Base-by-base conservation (phyloP, 2,797 vertebrate species). In the Hemibagrus guttatus region DNA sequence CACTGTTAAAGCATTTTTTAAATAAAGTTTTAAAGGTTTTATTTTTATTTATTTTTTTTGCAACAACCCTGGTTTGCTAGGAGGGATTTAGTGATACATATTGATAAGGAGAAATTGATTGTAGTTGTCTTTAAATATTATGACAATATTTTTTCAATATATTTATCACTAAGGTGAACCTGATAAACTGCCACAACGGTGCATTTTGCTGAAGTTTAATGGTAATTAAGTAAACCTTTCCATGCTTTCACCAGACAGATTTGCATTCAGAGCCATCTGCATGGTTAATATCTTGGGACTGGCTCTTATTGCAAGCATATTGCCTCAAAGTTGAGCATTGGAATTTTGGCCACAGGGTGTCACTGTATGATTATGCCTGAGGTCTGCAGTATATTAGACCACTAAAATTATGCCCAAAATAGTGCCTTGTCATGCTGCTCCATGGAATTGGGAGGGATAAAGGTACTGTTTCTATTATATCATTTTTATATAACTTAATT, bases 281-380 rank as follows among this genome's bases (percentile, higher is more conserved):
- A 35, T 35, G 13, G 42, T 66, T 85, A 66, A 49, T 75, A 64
- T 76, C 6, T 23, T 69, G 64, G 64, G 28, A 26, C 23, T 72
- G 17, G 42, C n/a, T 58, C 19, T 84, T 14, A 19, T 13, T 86
- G 63, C 59, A 12, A n/a, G 17, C 59, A 31, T 16, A 17, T 39
- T 81, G 21, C 46, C 2, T 49, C 71, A 42, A 12, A 63, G 8
- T 79, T 72, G 84, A 86, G 82, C 23, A 81, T 59, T 26, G 31
- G 26, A 23, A 46, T 35, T 91, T 87, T 88, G 39, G 91, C 93
- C 94, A 94, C 93, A 85, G 64, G 93, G 92, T 91, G 93, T 91
- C 93, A 88, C 90, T 93, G 84, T 93, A 83, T 68, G 83, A 90
- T 78, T 79, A 81, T 87, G 71, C 49, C 26, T 13, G 56, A 81